A percentile compares a stretch with the other conserved stretches of the same genome.
Conservation (phyloP, 2,888 invertebrate genomes). For the Cheilosia pagana region DNA sequence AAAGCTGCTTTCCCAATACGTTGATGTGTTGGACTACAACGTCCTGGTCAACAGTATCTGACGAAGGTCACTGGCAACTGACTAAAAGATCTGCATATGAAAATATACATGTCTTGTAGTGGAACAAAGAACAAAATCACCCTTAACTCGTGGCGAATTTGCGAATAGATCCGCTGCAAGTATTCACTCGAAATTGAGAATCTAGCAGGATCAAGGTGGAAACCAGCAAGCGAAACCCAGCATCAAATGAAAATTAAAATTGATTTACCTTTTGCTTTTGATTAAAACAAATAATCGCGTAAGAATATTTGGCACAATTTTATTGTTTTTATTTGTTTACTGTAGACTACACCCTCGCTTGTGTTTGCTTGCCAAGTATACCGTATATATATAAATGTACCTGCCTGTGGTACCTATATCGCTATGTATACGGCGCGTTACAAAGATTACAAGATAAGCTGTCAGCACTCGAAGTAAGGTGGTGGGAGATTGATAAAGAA, state of each 20-base stretch:
- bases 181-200: too few species aligned
- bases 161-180: too few species aligned
- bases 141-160: too few species aligned
- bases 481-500: conserved; percentile 7
- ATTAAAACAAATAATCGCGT: conserved; percentile 1
- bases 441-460: conserved; percentile 35
- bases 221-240: too few species aligned
- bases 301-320: conserved; percentile 23
- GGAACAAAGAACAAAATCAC: too few species aligned
- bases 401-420: neutral
- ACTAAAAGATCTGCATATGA: too few species aligned
- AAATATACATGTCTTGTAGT: too few species aligned
- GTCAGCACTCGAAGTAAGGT: neutral
- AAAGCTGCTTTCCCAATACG: too few species aligned
- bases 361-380: conserved; percentile 28
- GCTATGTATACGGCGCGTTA: neutral
- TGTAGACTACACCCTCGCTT: neutral
- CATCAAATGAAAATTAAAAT: neutral
- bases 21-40: too few species aligned
- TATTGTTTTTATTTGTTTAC: conserved; percentile 1
- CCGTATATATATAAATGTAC: neutral
- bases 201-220: too few species aligned
- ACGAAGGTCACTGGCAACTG: too few species aligned
- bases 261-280: neutral
- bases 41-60: too few species aligned